A percentile compares a stretch with the other conserved stretches of the same genome.
Evolutionary conservation across 2,113 vertebrate species (phyloP).

Genomic region (Marmota monax): DNA sequence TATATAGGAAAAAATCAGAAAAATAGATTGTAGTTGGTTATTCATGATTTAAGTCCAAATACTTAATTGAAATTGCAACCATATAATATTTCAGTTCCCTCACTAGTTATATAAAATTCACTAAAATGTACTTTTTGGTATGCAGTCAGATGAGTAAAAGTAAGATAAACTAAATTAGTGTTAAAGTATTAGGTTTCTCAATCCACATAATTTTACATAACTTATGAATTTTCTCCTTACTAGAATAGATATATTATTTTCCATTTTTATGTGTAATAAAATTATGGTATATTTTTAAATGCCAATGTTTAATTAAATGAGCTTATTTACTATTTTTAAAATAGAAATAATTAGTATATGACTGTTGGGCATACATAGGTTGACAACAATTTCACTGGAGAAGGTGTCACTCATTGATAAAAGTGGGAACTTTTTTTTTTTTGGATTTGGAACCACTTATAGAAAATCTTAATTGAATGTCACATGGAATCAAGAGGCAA

Average conservation of each 20-base stretch:
- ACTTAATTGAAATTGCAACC: neutral
- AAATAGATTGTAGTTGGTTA: neutral
- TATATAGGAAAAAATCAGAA: neutral
- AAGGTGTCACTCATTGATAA: neutral
- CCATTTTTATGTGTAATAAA: neutral
- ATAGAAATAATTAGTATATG: neutral
- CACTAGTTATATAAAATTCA: neutral
- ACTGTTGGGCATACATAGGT: neutral
- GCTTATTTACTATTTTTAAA: neutral
- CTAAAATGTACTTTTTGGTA: neutral
- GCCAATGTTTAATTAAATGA: neutral
- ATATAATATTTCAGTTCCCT: neutral
- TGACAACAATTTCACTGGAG: neutral
- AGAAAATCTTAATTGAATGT: slow-evolving; percentile 22
- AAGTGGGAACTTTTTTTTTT: neutral
- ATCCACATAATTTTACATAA: neutral
- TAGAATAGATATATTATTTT: slow-evolving; percentile 30
- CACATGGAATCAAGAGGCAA: neutral
- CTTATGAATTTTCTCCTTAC: neutral
- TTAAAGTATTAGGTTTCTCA: neutral
- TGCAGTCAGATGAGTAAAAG: neutral
- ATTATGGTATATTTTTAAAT: slow-evolving; percentile 3
- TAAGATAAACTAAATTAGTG: neutral
- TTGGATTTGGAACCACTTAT: neutral
- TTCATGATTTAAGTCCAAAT: neutral